Evolutionary conservation across 1,140 invertebrate genomes (phyloP), one percentile per base, ranked within the genome.

Genomic region (Meteorus sp.): DNA sequence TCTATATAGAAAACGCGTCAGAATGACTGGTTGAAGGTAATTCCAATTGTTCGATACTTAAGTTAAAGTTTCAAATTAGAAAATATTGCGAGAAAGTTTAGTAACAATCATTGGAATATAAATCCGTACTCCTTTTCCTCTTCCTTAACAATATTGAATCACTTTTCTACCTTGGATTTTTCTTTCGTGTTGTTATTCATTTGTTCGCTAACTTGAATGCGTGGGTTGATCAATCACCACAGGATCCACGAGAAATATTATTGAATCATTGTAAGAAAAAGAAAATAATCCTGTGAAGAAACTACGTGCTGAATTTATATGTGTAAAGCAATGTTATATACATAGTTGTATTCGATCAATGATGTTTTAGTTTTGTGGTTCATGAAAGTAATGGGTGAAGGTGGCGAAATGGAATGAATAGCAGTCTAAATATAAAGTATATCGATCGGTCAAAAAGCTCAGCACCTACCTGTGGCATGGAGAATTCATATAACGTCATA

Each of bases 381-480:
- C 2, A 17, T 41, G 51, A 7, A 19, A 39, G 37, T 60, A 57
- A 50, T 51, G 43, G n/a, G 11, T 52, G 56, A 41, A 60, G 45
- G 56, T 66, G 58, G 60, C 56, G 51, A 63, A 71, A 66, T 64
- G 63, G 39, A 71, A 66, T 69, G 64, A 64, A 68, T 61, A 65
- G 62, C 44, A 44, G 56, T 61, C 67, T 68, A 68, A 72, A 68
- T 70, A 70, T 70, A 70, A 65, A 67, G 57, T 19, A 35, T 66
- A 71, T 71, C 69, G 69, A 71, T 52, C 69, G 61, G 11, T 60
- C 62, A 37, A 52, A 17, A 58, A 50, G 60, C 56, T 58, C 56
- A 43, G 58, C 66, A 65, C 65, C 68, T 72, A 72, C 70, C 70
- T 72, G 70, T 72, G 67, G 70, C 65, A 70, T 67, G 63, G 68